A percentile compares a stretch with the other conserved stretches of the same genome.
Conservation (phyloP, 2,113 vertebrate species). For the Barnardius zonarius region DNA sequence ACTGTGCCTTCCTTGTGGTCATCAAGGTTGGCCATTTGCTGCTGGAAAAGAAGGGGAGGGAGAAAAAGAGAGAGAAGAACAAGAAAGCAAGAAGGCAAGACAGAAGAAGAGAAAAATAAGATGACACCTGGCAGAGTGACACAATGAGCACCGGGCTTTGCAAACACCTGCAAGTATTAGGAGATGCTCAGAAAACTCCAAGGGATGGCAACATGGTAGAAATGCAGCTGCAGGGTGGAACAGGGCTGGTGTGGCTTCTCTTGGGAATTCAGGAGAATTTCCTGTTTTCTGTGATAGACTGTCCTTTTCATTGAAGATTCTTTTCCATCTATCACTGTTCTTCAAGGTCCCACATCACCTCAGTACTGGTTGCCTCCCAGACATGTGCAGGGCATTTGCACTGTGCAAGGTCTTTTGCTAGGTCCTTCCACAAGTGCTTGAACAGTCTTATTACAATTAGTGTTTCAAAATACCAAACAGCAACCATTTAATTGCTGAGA, state of each 20-base stretch:
- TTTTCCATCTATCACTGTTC: background rate
- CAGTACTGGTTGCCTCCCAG: rapidly evolving
- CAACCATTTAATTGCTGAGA: background rate
- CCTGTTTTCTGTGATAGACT: background rate
- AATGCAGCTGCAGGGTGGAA: background rate
- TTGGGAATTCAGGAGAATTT: background rate
- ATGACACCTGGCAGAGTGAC: background rate
- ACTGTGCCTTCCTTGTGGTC: background rate
- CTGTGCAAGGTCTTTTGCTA: background rate
- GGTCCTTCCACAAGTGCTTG: background rate
- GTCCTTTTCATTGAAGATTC: background rate
- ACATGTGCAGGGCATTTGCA: rapidly evolving
- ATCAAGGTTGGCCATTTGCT: background rate
- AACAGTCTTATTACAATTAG: background rate
- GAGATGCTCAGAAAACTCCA: background rate
- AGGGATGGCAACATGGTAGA: background rate
- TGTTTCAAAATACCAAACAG: background rate
- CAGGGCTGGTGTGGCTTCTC: background rate
- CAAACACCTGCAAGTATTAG: background rate
- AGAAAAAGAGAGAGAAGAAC: background rate
- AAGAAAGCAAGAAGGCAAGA: background rate
- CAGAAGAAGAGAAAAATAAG: background rate
- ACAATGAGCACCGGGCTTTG: background rate
- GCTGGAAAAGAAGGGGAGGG: background rate
- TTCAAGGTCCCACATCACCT: background rate